These are phyloP conservation scores for Chrysogorgia sp. DNA, from an alignment of 92 coral and sea anemone genomes.

Conservation along the genomic window DNA sequence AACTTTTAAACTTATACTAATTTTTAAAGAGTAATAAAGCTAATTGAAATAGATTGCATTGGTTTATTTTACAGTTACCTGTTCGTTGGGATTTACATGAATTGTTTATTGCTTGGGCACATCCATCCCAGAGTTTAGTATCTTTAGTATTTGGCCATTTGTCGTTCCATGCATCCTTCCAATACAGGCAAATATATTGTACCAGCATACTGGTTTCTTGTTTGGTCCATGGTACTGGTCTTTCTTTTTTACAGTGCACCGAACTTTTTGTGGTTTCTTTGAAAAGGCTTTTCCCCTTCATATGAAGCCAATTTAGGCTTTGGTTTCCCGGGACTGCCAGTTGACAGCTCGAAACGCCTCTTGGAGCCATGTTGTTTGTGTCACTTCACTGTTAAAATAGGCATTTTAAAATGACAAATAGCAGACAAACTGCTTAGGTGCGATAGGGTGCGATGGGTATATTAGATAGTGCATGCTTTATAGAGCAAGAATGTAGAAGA, in stretches of 20 bases:
- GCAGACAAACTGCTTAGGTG: too few relatives aligned
- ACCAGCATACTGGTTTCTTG: background rate
- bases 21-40: background rate
- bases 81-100: slow-evolving; percentile 23
- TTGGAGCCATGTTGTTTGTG: too few relatives aligned
- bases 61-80: slow-evolving; percentile 22
- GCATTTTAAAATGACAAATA: too few relatives aligned
- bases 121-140: slow-evolving; percentile 31
- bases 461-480: too few relatives aligned
- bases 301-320: too few relatives aligned
- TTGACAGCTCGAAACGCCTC: too few relatives aligned
- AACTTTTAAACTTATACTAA: background rate
- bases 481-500: too few relatives aligned
- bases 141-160: slow-evolving; percentile 55
- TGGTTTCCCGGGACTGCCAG: too few relatives aligned
- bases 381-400: too few relatives aligned
- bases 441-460: too few relatives aligned
- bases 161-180: slow-evolving; percentile 5
- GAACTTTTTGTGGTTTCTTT: slow-evolving; percentile 4
- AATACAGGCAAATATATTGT: slow-evolving; percentile 3
- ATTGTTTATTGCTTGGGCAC: slow-evolving; percentile 54
- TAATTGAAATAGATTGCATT: too few relatives aligned
- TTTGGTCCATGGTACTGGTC: background rate
- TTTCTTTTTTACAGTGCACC: background rate
- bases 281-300: slow-evolving; percentile 26